phyloP scores from a whole-genome alignment of 2,888 invertebrate genomes.

The Heterodera filipjevi region DNA sequence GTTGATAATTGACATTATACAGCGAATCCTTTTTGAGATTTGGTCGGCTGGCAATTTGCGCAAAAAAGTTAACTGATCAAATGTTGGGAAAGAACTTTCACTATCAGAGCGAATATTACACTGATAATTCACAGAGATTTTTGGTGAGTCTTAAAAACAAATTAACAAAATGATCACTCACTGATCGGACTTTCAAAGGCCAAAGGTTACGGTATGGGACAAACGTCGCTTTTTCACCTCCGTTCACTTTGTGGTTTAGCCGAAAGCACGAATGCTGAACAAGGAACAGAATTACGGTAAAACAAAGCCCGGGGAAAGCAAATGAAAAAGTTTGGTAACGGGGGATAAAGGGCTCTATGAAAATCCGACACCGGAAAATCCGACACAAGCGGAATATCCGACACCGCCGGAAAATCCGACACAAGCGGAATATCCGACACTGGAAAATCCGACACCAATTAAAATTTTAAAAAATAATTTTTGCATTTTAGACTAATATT shows the following conservation, averaged over 20 bases:
- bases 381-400: no score
- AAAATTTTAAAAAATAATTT: no score
- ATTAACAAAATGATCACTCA: not conserved
- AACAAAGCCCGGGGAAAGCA: no score
- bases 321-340: not conserved
- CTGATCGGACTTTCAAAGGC: conserved; percentile 4
- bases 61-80: conserved; percentile 25
- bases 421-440: no score
- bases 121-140: conserved; percentile 41
- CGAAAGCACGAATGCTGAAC: conserved; percentile 26
- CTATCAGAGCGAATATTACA: not conserved
- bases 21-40: conserved; percentile 37
- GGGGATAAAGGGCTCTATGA: no score
- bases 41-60: conserved; percentile 40
- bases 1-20: no score
- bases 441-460: no score
- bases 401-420: no score
- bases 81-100: conserved; percentile 19
- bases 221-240: conserved; percentile 51
- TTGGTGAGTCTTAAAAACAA: not conserved
- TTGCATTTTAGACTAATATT: no score
- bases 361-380: no score
- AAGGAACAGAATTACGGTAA: not conserved
- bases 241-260: conserved; percentile 55
- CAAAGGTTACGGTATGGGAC: conserved; percentile 48